Conservation (phyloP, 2,113 vertebrate genomes). For the Leptobrachium leishanense region DNA sequence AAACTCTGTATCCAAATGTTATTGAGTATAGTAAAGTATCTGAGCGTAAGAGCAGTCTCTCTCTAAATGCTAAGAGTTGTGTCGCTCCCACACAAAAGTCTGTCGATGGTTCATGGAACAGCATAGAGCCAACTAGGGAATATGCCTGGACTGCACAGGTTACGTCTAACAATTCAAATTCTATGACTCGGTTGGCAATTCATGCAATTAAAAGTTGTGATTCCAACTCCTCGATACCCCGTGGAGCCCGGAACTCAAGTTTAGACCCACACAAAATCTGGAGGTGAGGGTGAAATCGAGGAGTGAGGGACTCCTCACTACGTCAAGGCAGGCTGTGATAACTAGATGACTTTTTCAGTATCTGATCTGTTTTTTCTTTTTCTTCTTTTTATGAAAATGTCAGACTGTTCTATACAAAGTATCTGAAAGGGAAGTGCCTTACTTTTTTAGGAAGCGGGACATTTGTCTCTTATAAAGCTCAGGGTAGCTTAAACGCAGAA, state of each 20-base stretch:
- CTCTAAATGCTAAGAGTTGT: not conserved
- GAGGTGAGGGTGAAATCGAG: slow-evolving; percentile 14
- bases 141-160: slow-evolving; percentile 10
- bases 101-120: not conserved
- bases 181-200: slow-evolving; percentile 15
- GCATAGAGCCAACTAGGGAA: not conserved
- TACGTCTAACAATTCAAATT: slow-evolving; percentile 3
- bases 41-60: slow-evolving; percentile 6
- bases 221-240: slow-evolving; percentile 15
- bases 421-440: not conserved
- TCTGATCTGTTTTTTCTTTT: too few species aligned
- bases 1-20: not conserved
- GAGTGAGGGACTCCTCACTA: too few species aligned
- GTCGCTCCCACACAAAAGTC: not conserved
- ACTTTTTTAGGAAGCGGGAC: not conserved
- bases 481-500: too few species aligned
- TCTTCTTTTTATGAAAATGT: not conserved
- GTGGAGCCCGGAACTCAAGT: not conserved
- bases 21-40: slow-evolving; percentile 9
- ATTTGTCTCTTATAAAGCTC: too few species aligned
- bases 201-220: slow-evolving; percentile 28
- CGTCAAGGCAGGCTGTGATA: too few species aligned
- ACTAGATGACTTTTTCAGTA: too few species aligned
- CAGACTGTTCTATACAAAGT: not conserved
- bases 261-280: slow-evolving; percentile 13